These are phyloP conservation scores for Acanthiza pusilla DNA, from an alignment of 2,797 vertebrate genomes.

Conservation along the genomic window DNA sequence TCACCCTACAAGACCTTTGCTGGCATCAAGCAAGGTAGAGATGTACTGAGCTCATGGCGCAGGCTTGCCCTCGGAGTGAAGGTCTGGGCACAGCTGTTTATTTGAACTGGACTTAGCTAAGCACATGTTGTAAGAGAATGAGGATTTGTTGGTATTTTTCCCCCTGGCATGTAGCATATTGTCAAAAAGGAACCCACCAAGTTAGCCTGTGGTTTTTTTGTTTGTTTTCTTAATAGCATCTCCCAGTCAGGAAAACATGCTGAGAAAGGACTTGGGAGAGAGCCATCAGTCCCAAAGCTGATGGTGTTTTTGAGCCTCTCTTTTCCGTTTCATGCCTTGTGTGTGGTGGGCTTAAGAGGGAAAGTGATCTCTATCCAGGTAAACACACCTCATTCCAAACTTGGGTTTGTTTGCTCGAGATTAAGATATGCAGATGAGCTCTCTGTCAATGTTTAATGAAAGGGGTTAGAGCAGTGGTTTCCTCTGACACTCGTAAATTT, in stretches of 20 bases:
- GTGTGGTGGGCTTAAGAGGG: not conserved
- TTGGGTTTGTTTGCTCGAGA: not conserved
- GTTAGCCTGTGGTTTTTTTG: not conserved
- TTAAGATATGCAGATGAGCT: not conserved
- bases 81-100: not conserved
- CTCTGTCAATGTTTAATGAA: conserved; percentile 65
- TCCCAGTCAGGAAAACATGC: not conserved
- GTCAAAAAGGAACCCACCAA: not conserved
- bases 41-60: not conserved
- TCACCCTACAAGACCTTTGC: not conserved
- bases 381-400: not conserved
- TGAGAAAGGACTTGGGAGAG: not conserved
- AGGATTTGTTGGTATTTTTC: not conserved
- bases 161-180: fast-evolving
- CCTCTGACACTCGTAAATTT: not conserved
- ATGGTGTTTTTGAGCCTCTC: not conserved
- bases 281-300: not conserved
- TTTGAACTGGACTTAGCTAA: conserved; percentile 10
- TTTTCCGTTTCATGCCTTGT: not conserved
- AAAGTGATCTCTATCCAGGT: not conserved
- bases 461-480: not conserved
- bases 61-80: not conserved
- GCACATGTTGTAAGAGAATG: not conserved
- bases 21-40: not conserved
- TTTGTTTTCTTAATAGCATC: not conserved